Conservation (phyloP, 2,797 vertebrate species). For the Sebastes variabilis region DNA sequence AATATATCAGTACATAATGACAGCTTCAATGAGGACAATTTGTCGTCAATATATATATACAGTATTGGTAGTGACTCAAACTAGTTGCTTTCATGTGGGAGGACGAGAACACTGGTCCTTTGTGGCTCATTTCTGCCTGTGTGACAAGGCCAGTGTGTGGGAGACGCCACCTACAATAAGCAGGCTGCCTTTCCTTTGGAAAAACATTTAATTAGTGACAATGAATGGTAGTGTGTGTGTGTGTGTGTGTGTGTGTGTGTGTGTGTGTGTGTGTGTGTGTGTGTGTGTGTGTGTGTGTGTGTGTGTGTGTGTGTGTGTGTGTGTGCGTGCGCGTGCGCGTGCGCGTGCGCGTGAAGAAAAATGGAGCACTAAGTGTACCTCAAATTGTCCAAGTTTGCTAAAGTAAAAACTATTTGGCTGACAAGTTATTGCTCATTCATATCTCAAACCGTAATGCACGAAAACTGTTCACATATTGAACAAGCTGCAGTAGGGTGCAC, state of each 20-base stretch:
- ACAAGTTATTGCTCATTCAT: not conserved
- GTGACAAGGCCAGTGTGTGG: slow-evolving; percentile 62
- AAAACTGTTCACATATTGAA: not conserved
- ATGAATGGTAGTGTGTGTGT: not conserved
- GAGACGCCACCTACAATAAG: slow-evolving; percentile 53
- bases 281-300: not conserved
- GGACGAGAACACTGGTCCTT: slow-evolving; percentile 51
- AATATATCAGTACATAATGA: slow-evolving; percentile 15
- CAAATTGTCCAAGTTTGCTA: not conserved
- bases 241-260: rapidly evolving
- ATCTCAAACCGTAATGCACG: not conserved
- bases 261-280: rapidly evolving
- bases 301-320: rapidly evolving
- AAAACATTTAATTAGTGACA: slow-evolving; percentile 47
- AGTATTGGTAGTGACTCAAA: slow-evolving; percentile 27
- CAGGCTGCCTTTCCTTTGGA: slow-evolving; percentile 41
- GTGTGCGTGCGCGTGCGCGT: rapidly evolving
- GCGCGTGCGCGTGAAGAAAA: not conserved
- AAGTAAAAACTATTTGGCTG: not conserved
- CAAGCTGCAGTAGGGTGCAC: not conserved
- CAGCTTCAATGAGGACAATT: slow-evolving; percentile 7
- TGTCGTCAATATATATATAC: slow-evolving; percentile 7
- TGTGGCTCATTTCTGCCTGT: slow-evolving; percentile 49
- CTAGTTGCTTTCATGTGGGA: slow-evolving; percentile 51
- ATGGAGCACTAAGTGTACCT: not conserved